Base-by-base conservation (phyloP, 2,113 vertebrate genomes). In the Nicator chloris region DNA sequence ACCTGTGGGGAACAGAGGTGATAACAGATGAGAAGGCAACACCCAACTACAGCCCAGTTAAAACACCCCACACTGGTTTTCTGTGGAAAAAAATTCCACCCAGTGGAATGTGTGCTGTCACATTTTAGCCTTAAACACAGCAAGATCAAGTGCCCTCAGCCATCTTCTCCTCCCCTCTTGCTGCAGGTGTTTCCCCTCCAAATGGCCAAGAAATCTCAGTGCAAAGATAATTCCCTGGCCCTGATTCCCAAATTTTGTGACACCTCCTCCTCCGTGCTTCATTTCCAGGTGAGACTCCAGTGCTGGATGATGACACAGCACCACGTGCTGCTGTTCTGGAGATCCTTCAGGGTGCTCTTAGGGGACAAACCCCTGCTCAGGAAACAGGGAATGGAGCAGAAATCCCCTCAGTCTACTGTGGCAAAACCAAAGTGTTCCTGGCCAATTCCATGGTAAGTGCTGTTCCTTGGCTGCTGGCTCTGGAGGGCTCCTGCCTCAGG, bases 371-470 rank as follows among this genome's bases (percentile, higher is more conserved):
- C 24, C 19, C 92, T 30, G 86, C 82, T 31, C 73, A 81, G 68
- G 81, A 63, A 14, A 26, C 45, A 11, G 93, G 95, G 82, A 86
- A 82, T 51, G 85, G 84, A 72, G 86, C 94, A 35, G 82, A 7
- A 35, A 94, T 39, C 23, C n/a, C 82, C 10, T 86, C 98, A 33
- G 97, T 98, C 76, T 99, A 98, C 84, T 99, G 99, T 27, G 99
- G 99, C 64, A 98, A 94, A 91, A 99, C 99, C 66, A 99, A 99
- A 98, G 98, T 99, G 35, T 99, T 99, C 95, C 97, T 99, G 97
- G 99, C 98, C 0, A 98, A 98, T 51, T 88, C 87, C 12, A 97
- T 97, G 98, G 99, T 99, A 81, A 98, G 64, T 13, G 31, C 31
- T 35, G 2, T 7, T 45, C 89, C 73, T 60, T 51, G 68, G 79